phyloP scores from a whole-genome alignment of 2,888 invertebrate species.

The Zhengitettix transpicula region DNA sequence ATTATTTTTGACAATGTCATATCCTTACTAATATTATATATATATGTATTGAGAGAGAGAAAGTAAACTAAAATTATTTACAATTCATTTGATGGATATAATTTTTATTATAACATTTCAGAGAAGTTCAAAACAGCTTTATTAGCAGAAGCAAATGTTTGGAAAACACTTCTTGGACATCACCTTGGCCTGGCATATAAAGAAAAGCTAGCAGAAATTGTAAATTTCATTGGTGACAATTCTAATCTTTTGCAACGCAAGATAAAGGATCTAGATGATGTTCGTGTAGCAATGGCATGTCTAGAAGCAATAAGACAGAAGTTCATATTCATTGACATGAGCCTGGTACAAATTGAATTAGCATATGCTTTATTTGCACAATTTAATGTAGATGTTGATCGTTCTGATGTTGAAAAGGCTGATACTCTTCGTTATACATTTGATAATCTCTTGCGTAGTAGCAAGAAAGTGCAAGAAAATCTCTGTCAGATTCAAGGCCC shows the following conservation, averaged over 20 bases:
- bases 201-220: conserved; percentile 47
- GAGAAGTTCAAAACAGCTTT: conserved; percentile 28
- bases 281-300: conserved; percentile 61
- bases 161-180: conserved; percentile 59
- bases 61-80: not conserved
- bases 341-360: conserved; percentile 59
- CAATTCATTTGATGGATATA: not conserved
- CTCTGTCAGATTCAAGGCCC: conserved; percentile 45
- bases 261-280: conserved; percentile 36
- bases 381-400: conserved; percentile 48
- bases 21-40: no score
- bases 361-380: conserved; percentile 54
- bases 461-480: conserved; percentile 17
- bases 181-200: conserved; percentile 51
- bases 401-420: conserved; percentile 64
- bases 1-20: no score
- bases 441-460: conserved; percentile 48
- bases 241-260: conserved; percentile 50
- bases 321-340: conserved; percentile 66
- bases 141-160: conserved; percentile 56
- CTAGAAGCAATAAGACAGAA: conserved; percentile 57
- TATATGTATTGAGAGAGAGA: no score
- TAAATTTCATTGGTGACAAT: conserved; percentile 59
- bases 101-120: no score
- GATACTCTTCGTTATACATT: conserved; percentile 64